Base-by-base conservation (phyloP, 2,888 invertebrate species). In the Chrysolina americana region DNA sequence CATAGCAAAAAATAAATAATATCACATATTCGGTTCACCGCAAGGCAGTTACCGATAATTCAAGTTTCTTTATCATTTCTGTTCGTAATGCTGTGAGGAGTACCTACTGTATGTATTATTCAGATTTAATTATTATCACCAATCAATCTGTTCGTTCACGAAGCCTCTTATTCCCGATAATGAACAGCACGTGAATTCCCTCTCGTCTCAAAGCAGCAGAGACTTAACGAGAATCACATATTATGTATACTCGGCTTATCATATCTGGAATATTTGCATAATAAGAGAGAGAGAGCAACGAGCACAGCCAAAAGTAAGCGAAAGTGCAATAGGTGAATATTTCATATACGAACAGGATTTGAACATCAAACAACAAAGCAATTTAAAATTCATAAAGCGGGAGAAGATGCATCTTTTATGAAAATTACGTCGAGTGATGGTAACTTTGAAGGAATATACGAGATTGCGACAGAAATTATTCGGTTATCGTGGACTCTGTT, bases 331-430 rank as follows among this genome's bases (percentile, higher is more conserved):
- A n/a, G 19, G 19, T 50, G 10, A 59, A 59, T 59, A 59, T 59
- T 59, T n/a, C 28, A 59, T n/a, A 36, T 28, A 11, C 59, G 2
- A 9, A 21, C 19, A 13, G 41, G 44, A 64, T 64, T 64, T 64
- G 41, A 15, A 41, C 64, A 41, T 19, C 64, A 41, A 47, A 65
- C 13, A 48, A 47, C 65, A 15, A 5, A 23, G 15, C 21, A 23
- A 65, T 65, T 65, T 47, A 3, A 65, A 65, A 47, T 66, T 50
- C 48, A 44, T 28, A 36, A 66, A 50, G 44, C 36, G 10, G 19
- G 9, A 48, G 17, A n/a, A 17, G 66, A 23, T 28, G 50, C 19
- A 50, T 50, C 17, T 50, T 66, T 28, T n/a, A 50, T 36, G 50
- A 11, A 36, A 36, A 36, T 66, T 19, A 48, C 28, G 17, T n/a